A percentile compares a stretch with the other conserved stretches of the same genome.
These are phyloP conservation scores for Melanotaenia parkinsoni DNA, from an alignment of 2,797 vertebrate species.

Conservation along the genomic window DNA sequence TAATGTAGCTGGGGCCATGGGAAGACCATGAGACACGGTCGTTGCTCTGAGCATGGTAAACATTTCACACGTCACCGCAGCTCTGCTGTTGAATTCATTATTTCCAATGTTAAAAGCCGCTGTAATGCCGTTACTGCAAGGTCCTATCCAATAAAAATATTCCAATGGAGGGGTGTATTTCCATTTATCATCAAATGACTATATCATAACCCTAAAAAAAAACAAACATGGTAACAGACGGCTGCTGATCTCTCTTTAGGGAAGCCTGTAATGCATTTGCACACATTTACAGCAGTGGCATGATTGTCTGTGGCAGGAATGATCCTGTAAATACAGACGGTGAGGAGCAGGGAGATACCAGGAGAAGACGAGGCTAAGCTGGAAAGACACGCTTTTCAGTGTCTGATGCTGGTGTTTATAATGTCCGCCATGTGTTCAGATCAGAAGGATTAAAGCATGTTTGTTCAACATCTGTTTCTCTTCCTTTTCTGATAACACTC, in stretches of 20 bases:
- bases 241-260: constrained; percentile 3
- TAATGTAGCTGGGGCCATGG: constrained; percentile 62
- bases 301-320: not conserved
- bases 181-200: constrained; percentile 14
- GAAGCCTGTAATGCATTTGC: not conserved
- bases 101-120: constrained; percentile 26
- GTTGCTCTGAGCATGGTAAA: constrained; percentile 59
- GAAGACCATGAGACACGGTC: constrained; percentile 60
- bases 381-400: constrained; percentile 31
- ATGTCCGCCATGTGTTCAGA: constrained; percentile 9
- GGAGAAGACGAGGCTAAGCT: constrained; percentile 9
- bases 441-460: not conserved
- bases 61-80: constrained; percentile 55
- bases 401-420: constrained; percentile 1
- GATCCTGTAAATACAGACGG: constrained; percentile 8
- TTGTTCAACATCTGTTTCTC: constrained; percentile 20
- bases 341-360: not conserved
- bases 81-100: constrained; percentile 66
- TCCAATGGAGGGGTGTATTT: not conserved
- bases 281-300: constrained; percentile 1
- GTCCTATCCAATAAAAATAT: constrained; percentile 29
- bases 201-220: constrained; percentile 24
- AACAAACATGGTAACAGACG: constrained; percentile 40
- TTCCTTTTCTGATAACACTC: constrained; percentile 14
- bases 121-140: not conserved